These are phyloP conservation scores for Campoplex nolae DNA, from an alignment of 2,888 invertebrate genomes.

Conservation along the genomic window DNA sequence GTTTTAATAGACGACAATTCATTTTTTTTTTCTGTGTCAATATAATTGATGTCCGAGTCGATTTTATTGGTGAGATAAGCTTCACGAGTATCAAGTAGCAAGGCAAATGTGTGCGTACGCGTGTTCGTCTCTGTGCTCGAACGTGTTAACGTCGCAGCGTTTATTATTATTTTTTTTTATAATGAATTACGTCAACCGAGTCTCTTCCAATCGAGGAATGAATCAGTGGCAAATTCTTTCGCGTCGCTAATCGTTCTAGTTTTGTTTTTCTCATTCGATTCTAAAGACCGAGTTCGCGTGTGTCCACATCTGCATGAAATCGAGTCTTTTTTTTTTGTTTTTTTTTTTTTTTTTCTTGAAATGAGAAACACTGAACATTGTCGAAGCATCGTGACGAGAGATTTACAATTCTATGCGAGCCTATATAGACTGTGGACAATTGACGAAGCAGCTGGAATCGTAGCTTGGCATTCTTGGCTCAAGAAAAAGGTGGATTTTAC, in stretches of 20 bases:
- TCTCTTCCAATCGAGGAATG: slow-evolving; percentile 4
- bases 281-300: background rate
- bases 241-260: slow-evolving; percentile 11
- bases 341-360: too few species aligned
- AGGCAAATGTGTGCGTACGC: background rate
- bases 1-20: background rate
- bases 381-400: background rate
- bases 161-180: slow-evolving; percentile 11
- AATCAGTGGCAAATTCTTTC: slow-evolving; percentile 25
- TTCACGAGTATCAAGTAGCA: background rate
- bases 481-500: background rate
- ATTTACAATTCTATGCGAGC: background rate
- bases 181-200: background rate
- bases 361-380: slow-evolving; percentile 5
- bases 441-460: slow-evolving; percentile 1
- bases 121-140: background rate
- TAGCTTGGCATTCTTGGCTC: background rate
- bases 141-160: background rate
- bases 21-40: background rate
- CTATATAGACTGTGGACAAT: background rate
- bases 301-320: background rate
- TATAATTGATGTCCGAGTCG: background rate
- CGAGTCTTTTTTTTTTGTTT: slow-evolving; percentile 5
- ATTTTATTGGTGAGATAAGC: slow-evolving; percentile 5
- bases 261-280: slow-evolving; percentile 1